These are phyloP conservation scores for Keiferia lycopersicella DNA, from an alignment of 2,888 invertebrate species.

Conservation along the genomic window DNA sequence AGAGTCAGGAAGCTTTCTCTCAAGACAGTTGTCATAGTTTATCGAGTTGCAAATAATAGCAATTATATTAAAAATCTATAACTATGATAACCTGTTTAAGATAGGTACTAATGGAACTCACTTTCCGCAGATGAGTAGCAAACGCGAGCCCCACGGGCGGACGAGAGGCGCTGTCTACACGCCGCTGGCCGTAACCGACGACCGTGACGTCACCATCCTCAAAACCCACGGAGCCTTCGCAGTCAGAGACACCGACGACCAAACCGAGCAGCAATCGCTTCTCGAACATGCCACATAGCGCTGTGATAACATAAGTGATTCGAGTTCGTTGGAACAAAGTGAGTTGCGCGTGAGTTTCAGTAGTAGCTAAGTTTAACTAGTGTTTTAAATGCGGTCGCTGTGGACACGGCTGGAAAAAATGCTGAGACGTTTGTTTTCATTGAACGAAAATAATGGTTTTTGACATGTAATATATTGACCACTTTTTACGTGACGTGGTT, in stretches of 20 bases:
- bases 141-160: slow-evolving; percentile 41
- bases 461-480: no score
- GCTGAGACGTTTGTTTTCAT: not conserved
- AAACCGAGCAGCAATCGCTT: slow-evolving; percentile 50
- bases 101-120: not conserved
- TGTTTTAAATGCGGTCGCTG: slow-evolving; percentile 1
- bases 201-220: slow-evolving; percentile 61
- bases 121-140: slow-evolving; percentile 42
- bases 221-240: slow-evolving; percentile 49
- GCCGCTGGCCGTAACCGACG: slow-evolving; percentile 64
- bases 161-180: slow-evolving; percentile 54
- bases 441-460: no score
- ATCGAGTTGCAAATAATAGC: no score
- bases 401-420: not conserved
- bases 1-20: no score
- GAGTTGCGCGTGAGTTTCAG: slow-evolving; percentile 28
- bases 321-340: slow-evolving; percentile 36
- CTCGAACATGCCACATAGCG: slow-evolving; percentile 72
- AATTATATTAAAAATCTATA: no score
- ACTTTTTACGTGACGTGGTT: no score
- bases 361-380: slow-evolving; percentile 27
- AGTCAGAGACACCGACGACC: slow-evolving; percentile 37
- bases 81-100: no score
- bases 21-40: no score
- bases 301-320: slow-evolving; percentile 59